These are phyloP conservation scores for Fragariocoptes setiger DNA, from an alignment of 1,140 invertebrate species.

Conservation along the genomic window DNA sequence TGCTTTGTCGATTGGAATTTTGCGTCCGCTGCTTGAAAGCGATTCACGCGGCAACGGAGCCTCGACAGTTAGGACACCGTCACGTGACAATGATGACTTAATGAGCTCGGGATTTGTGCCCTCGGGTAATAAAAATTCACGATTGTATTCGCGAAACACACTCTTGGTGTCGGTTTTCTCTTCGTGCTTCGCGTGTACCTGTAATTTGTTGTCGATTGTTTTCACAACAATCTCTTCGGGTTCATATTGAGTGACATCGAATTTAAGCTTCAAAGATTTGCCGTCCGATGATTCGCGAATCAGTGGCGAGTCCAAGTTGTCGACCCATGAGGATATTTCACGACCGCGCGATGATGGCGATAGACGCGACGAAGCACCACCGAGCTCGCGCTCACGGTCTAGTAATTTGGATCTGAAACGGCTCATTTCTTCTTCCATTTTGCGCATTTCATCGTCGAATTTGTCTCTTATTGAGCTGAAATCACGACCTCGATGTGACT, in stretches of 20 bases:
- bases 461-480: constrained; percentile 77
- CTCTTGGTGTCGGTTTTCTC: constrained; percentile 74
- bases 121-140: constrained; percentile 70
- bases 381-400: constrained; percentile 34
- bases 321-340: constrained; percentile 26
- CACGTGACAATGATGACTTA: constrained; percentile 56
- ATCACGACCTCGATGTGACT: constrained; percentile 34
- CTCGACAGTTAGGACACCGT: constrained; percentile 68
- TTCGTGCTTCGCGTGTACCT: constrained; percentile 67
- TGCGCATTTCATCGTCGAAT: constrained; percentile 80
- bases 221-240: constrained; percentile 85
- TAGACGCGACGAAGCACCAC: background rate
- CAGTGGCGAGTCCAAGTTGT: constrained; percentile 57
- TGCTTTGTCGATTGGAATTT: background rate
- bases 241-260: constrained; percentile 71
- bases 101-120: constrained; percentile 64
- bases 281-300: constrained; percentile 51
- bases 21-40: background rate
- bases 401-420: constrained; percentile 68
- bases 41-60: constrained; percentile 35
- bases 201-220: constrained; percentile 72
- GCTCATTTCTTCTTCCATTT: constrained; percentile 94
- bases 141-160: constrained; percentile 76
- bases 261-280: constrained; percentile 56
- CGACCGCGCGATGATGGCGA: constrained; percentile 12